These are phyloP conservation scores for Pseudochaenichthys georgianus DNA, from an alignment of 2,797 vertebrate genomes.

Conservation along the genomic window DNA sequence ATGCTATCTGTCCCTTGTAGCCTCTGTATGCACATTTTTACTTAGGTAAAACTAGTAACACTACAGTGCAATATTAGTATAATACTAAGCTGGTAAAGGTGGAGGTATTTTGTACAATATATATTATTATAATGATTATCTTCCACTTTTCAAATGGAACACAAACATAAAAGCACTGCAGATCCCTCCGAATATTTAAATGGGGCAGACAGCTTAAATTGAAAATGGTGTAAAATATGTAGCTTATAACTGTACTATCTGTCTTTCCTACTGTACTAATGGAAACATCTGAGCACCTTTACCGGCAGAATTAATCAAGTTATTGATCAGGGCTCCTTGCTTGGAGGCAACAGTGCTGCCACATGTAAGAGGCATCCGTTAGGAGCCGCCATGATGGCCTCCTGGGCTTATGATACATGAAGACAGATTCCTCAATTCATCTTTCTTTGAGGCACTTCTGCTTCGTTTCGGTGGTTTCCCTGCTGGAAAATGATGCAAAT, in stretches of 20 bases:
- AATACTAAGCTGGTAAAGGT: too few species aligned
- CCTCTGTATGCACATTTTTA: too few species aligned
- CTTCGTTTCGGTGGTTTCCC: not conserved
- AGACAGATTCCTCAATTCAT: constrained; percentile 5
- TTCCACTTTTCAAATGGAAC: not conserved
- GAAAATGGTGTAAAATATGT: not conserved
- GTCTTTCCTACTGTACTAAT: not conserved
- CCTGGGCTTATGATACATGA: constrained; percentile 34
- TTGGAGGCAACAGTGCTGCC: constrained; percentile 22
- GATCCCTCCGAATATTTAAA: not conserved
- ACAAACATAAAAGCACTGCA: not conserved
- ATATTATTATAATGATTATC: not conserved
- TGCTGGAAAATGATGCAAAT: constrained; percentile 8
- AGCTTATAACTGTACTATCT: not conserved
- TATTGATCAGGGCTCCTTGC: constrained; percentile 45
- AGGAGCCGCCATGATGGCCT: constrained; percentile 24
- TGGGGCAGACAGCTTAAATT: not conserved
- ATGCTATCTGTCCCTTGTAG: too few species aligned
- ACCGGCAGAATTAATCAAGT: constrained; percentile 33
- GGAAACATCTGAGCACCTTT: constrained; percentile 15
- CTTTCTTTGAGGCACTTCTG: constrained; percentile 15
- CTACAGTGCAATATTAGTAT: too few species aligned
- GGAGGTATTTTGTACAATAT: too few species aligned
- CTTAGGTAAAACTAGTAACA: too few species aligned
- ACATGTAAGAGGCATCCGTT: constrained; percentile 26